Evolutionary conservation across 2,888 invertebrate genomes (phyloP), one percentile per base, ranked within the genome.

Genomic region (Troilus luridus): DNA sequence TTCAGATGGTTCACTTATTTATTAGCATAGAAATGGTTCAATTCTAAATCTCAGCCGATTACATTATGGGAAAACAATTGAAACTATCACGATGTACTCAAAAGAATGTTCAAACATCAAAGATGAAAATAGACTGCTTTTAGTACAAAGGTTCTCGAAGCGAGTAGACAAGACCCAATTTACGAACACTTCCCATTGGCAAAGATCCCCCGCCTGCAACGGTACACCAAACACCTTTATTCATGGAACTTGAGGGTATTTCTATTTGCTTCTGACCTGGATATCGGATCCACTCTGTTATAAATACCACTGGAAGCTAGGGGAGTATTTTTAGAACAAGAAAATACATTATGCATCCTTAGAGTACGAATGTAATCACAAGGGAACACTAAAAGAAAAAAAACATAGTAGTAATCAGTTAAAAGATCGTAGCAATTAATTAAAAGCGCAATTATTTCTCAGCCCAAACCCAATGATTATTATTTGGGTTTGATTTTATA

Each of bases 191-290:
- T 67, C 67, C 67, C 67, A 67, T 67, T 67, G 67, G 67, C 67
- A 67, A 64, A 67, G 67, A 67, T 67, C 24, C 67, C 67, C 24
- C 24, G 24, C n/a, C 62, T 62, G 64, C 64, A 64, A 64, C 64
- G 64, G 64, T 24, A 67, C 67, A 67, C 67, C 67, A 12, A 67
- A 67, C 67, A 67, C 67, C 67, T 24, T 67, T 67, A 67, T 10
- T 24, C 67, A 67, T 67, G 67, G 67, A 67, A 67, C 67, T 24
- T 67, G 24, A 67, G 67, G 67, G 67, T 67, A 67, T 67, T 67
- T 67, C 67, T 67, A 67, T 67, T 67, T 67, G 67, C 24, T 67
- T 67, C 67, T 67, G 67, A 67, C 67, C 67, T 67, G 67, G 67
- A 67, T 67, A 67, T 67, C 24, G 67, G 67, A 67, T 67, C 67